Evolutionary conservation across 2,888 invertebrate genomes (phyloP), one percentile per base, ranked within the genome.

Genomic region (Ctenicera cuprea): DNA sequence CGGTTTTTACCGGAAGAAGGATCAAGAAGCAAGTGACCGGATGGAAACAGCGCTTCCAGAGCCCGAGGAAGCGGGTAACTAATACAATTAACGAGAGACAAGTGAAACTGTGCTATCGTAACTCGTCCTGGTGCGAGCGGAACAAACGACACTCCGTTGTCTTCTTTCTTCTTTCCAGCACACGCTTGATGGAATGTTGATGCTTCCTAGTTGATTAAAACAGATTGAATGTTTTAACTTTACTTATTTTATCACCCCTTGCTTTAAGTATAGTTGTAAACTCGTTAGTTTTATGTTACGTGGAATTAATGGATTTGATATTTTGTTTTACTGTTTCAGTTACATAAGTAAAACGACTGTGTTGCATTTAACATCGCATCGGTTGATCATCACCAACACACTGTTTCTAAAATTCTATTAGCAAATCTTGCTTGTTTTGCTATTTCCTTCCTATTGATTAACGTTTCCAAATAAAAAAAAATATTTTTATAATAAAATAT

Each of bases 101-200:
- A 87, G 87, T 87, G 87, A 87, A 87, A 87, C 87, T 87, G 85
- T 81, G 86, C 87, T 87, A 86, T 87, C 87, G 87, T 87, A 87
- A 87, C 85, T 87, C 84, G 83, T 82, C 81, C 80, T 80, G 77
- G 82, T 78, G 80, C 79, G 80, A 79, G 77, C 70, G 73, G 72
- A 80, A 78, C 73, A 67, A 76, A 77, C 77, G 74, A 74, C 65
- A 62, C 73, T 71, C 76, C 65, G 59, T 67, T 75, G 77, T 75
- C 76, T 72, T 76, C 76, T 76, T 75, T 76, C 76, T 76, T 73
- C 75, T 76, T 72, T 74, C 75, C 77, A 72, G 76, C 74, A 64
- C 77, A 77, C 79, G 81, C 82, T 77, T 83, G 84, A 85, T 82
- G 85, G 85, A 85, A 85, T 83, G 85, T 84, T 84, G 85, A 85